Evolutionary conservation across 2,113 vertebrate genomes (phyloP).

Genomic region (Cyprinodon variegatus): DNA sequence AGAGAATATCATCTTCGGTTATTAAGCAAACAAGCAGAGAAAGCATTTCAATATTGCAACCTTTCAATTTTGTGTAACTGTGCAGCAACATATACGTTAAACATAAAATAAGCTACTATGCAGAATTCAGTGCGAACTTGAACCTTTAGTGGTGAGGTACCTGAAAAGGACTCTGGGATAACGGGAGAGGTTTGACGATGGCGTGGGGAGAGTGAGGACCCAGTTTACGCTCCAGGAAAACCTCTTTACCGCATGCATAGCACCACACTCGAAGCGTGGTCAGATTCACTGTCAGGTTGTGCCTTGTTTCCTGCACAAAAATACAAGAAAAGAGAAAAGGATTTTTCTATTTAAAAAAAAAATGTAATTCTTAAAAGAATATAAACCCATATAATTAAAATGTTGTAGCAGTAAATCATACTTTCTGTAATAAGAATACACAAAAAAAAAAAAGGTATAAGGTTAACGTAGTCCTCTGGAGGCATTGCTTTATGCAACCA

Average conservation of each 20-base stretch:
- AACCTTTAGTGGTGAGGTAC: slow-evolving; percentile 63
- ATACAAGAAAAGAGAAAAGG: not conserved
- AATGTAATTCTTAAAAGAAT: not conserved
- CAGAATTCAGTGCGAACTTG: not conserved
- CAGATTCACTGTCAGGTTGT: slow-evolving; percentile 97
- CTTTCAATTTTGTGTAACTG: not conserved
- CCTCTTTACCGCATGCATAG: slow-evolving; percentile 96
- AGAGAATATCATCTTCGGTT: not conserved
- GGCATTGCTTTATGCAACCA: not conserved
- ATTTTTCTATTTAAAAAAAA: too few species aligned
- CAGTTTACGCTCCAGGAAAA: slow-evolving; percentile 95
- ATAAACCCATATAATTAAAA: not conserved
- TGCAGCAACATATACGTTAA: not conserved
- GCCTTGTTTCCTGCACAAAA: slow-evolving; percentile 86
- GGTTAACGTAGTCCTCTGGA: not conserved
- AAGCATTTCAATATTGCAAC: not conserved
- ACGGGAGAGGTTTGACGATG: slow-evolving; percentile 78
- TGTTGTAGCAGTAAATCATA: not conserved
- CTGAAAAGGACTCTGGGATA: slow-evolving; percentile 79
- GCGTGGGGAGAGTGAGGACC: slow-evolving; percentile 80
- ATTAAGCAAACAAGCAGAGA: not conserved
- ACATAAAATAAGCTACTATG: not conserved
- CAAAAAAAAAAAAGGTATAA: not conserved
- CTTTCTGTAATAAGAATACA: not conserved
- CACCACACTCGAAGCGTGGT: slow-evolving; percentile 98